Base-by-base conservation (phyloP, 1,140 invertebrate species). In the Drusus annulatus region DNA sequence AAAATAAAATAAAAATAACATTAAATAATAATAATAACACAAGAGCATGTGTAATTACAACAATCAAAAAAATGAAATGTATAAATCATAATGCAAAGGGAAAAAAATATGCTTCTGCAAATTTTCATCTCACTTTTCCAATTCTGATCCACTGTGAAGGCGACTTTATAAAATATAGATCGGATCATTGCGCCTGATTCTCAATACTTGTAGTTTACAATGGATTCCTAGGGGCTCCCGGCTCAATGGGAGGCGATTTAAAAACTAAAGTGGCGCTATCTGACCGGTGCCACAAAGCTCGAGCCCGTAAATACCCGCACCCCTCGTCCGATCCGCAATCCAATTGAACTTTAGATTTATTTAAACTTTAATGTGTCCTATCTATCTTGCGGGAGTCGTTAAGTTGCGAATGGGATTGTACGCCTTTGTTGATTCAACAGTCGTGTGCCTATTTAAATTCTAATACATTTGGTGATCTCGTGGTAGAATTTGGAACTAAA, bases 191-290 rank as follows among this genome's bases (percentile, higher is more conserved):
- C 54, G 69, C 50, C 52, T 21, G 75, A 75, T 76, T 83, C 75
- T 80, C 81, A 83, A 83, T 83, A 80, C 81, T 83, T 83, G 81
- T 83, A 83, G 76, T 80, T 79, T 83, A 83, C 81, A 83, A 83
- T 80, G 76, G 69, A 54, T 75, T 25, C 58, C 75, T 71, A 28
- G 60, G 78, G 76, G 65, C 62, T 15, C 63, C 25, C 36, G 60
- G 19, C 76, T 80, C 63, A 82, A 82, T 80, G 69, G 62, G 81
- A 78, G 81, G 81, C 81, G 78, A 82, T 82, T 80, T 82, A 82
- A 82, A 82, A 82, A 82, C 81, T 82, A 80, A 80, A 83, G 79
- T 80, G 76, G 79, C 76, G 81, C 79, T 80, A 80, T 80, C 81
- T 80, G 77, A 79, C 81, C 77, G 81, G 75, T 56, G 50, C 60